A percentile compares a stretch with the other conserved stretches of the same genome.
Conservation (phyloP, 1,140 invertebrate genomes). For the Nymphalis io region DNA sequence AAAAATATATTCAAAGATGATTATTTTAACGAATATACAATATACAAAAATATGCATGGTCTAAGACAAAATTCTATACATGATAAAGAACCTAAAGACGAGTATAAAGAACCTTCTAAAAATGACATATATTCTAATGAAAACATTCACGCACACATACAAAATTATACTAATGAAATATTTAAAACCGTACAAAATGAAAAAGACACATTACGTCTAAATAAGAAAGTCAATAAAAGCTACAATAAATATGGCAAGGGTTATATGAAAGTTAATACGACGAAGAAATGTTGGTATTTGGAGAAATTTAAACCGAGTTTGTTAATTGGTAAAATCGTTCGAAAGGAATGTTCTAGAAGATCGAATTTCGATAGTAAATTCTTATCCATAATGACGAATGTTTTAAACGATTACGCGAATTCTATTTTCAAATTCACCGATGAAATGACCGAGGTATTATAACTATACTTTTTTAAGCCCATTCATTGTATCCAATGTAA, state of each 20-base stretch:
- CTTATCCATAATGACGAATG: conserved; percentile 46
- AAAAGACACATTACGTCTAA: conserved; percentile 11
- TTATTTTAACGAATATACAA: background rate
- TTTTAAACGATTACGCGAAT: conserved; percentile 52
- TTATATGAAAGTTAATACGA: background rate
- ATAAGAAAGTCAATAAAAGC: background rate
- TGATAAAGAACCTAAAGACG: background rate
- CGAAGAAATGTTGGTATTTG: conserved; percentile 28
- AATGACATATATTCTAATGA: background rate
- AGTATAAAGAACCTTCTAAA: background rate
- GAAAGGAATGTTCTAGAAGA: conserved; percentile 35
- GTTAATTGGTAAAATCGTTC: conserved; percentile 23
- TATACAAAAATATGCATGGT: background rate
- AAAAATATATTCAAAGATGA: background rate
- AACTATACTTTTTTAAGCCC: too few relatives aligned
- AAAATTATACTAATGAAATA: background rate
- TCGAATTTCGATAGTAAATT: conserved; percentile 42
- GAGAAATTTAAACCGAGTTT: conserved; percentile 27
- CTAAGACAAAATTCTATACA: background rate
- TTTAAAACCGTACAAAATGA: conserved; percentile 13
- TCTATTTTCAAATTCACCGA: conserved; percentile 47
- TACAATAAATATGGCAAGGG: background rate
- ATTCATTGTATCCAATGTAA: too few relatives aligned
- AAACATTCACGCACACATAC: background rate
- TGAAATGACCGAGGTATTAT: conserved; percentile 57